A percentile compares a stretch with the other conserved stretches of the same genome.
phyloP scores from a whole-genome alignment of 2,113 vertebrate genomes.

The Circaetus gallicus region DNA sequence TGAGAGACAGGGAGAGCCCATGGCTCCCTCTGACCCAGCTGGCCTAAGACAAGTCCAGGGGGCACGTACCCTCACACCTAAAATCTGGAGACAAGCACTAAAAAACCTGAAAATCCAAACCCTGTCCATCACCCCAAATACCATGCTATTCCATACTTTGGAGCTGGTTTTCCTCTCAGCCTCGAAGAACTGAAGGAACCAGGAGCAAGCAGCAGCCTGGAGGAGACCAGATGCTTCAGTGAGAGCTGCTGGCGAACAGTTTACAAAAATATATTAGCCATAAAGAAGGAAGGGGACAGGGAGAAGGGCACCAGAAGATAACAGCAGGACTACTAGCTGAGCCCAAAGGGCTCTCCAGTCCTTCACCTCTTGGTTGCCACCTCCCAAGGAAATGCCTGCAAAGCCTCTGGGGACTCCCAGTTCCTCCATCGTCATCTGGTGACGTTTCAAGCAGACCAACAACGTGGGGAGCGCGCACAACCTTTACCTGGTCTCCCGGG shows the following conservation, averaged over 20 bases:
- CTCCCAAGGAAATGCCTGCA: not conserved
- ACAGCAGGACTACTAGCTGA: not conserved
- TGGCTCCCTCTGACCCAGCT: not conserved
- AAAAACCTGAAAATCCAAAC: not conserved
- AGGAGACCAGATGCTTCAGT: not conserved
- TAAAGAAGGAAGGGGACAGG: not conserved
- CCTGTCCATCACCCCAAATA: not conserved
- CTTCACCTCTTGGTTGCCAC: not conserved
- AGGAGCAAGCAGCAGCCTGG: not conserved
- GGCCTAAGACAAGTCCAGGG: not conserved
- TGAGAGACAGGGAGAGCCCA: not conserved
- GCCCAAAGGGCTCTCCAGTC: not conserved
- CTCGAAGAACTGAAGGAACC: not conserved
- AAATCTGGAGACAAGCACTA: not conserved
- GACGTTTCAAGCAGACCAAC: not conserved
- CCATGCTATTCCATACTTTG: not conserved
- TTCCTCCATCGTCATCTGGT: not conserved
- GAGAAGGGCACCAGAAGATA: not conserved
- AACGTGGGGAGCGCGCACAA: fast-evolving
- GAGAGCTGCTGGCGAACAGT: not conserved
- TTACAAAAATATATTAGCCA: not conserved
- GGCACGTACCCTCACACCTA: not conserved
- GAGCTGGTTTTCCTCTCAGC: not conserved
- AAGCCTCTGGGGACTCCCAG: not conserved
- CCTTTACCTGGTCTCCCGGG: not conserved